Base-by-base conservation (phyloP, 2,888 invertebrate species). In the Campoplex capitator region DNA sequence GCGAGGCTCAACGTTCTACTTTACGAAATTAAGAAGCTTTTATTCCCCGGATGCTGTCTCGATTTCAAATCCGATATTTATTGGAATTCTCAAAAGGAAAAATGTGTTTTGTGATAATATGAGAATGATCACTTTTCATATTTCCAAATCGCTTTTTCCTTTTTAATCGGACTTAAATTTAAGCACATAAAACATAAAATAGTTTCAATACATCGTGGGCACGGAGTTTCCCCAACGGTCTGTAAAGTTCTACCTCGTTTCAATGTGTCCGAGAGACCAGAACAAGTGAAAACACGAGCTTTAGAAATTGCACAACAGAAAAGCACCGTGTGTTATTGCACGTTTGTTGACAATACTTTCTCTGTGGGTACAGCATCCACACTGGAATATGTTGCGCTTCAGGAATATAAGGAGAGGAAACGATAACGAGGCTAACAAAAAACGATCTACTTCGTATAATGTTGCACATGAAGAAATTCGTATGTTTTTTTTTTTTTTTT, bases 321-420 rank as follows among this genome's bases (percentile, higher is more conserved):
- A 62, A 62, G 62, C 62, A 16, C 62, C 32, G 32, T 16, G 32
- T 62, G 62, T 62, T 32, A 32, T 62, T 62, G 32, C 62, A 62
- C 62, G 32, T 62, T 62, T 62, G 32, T 62, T 62, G 62, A 62
- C 62, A 62, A 62, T 62, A 58, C 58, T 58, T 62, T 62, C 16
- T 70, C 68, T 13, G 1, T 45, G 9, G 13, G 1, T 13, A 42
- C 42, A 9, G 45, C 11, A 23, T 62, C 32, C 28, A 13, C 58
- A 58, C 11, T 6, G 58, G 58, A 28, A 58, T 58, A 62, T 32
- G 16, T 62, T 16, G 16, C 13, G 62, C 13, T 62, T 16, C 32
- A 62, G 62, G 32, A 62, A 62, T 32, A 32, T 62, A 28, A 62
- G 32, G 16, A 32, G 58, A 58, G 32, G 16, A 16, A 4, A 62